Conservation (phyloP, 2,797 vertebrate species). For the Kryptolebias ocellatus region DNA sequence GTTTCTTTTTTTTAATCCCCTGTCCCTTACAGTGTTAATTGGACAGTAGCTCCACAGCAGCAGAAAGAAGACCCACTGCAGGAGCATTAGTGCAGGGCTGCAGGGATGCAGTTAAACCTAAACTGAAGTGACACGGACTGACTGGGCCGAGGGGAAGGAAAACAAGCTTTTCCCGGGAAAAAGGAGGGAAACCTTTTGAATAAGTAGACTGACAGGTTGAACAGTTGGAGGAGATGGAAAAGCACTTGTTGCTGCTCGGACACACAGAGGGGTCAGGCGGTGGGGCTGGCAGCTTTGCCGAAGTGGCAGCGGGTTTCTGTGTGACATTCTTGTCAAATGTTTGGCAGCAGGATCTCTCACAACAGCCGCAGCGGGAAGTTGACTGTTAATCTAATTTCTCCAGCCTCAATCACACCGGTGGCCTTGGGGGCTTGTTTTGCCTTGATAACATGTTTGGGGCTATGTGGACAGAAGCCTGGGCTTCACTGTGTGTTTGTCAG, state of each 20-base stretch:
- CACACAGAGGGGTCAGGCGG: conserved; percentile 64
- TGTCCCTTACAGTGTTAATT: conserved; percentile 69
- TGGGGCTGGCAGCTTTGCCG: conserved; percentile 48
- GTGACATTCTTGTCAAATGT: conserved; percentile 75
- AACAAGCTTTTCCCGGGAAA: conserved; percentile 73
- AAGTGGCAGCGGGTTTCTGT: conserved; percentile 40
- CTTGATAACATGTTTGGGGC: conserved; percentile 43
- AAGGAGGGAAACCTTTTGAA: conserved; percentile 69
- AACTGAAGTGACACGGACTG: conserved; percentile 81
- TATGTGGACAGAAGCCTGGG: conserved; percentile 31
- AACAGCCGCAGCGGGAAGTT: conserved; percentile 70
- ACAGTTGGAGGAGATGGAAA: conserved; percentile 75
- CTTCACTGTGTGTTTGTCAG: conserved; percentile 5
- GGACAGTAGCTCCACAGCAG: conserved; percentile 63
- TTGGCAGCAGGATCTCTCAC: conserved; percentile 65
- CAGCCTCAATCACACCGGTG: conserved; percentile 39
- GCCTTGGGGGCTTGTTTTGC: conserved; percentile 53
- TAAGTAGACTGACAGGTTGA: conserved; percentile 79
- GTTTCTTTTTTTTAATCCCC: conserved; percentile 52
- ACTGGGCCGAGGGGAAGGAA: conserved; percentile 68
- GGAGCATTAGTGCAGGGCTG: conserved; percentile 60
- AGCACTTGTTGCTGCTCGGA: conserved; percentile 72
- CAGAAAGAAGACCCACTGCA: conserved; percentile 53
- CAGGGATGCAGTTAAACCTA: conserved; percentile 72
- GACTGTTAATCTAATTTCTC: conserved; percentile 71